Percentiles rank a stretch among this genome's conserved stretches.
phyloP scores from a whole-genome alignment of 2,888 invertebrate genomes.

The Molorchus minor region DNA sequence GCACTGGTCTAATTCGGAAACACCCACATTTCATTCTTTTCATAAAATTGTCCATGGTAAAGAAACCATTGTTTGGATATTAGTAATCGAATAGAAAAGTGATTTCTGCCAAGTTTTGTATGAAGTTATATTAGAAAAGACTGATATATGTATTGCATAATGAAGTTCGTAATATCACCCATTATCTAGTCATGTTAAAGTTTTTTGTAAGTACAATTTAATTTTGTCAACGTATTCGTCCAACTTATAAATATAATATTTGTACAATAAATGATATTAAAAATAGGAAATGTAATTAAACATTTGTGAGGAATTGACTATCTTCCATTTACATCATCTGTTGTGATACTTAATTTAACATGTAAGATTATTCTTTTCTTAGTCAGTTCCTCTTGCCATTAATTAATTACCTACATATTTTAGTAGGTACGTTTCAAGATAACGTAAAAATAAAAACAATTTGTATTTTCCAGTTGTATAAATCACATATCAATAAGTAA shows the following conservation, averaged over 20 bases:
- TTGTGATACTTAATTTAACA: constrained; percentile 18
- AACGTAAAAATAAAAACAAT: constrained; percentile 16
- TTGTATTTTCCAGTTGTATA: constrained; percentile 31
- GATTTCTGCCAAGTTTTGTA: too few relatives aligned
- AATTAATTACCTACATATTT: too few relatives aligned
- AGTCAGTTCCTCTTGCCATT: constrained; percentile 23
- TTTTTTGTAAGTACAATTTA: neutral
- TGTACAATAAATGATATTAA: constrained; percentile 12
- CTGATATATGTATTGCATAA: constrained; percentile 16
- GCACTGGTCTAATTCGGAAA: too few relatives aligned
- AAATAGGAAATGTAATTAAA: constrained; percentile 6
- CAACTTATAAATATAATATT: constrained; percentile 6
- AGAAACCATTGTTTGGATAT: too few relatives aligned
- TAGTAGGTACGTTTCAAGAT: too few relatives aligned
- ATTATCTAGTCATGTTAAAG: constrained; percentile 21
- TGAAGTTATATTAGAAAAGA: constrained; percentile 17
- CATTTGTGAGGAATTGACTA: constrained; percentile 24
- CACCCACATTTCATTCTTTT: too few relatives aligned
- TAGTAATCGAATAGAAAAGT: too few relatives aligned
- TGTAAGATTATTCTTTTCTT: constrained; percentile 10
- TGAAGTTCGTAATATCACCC: constrained; percentile 4
- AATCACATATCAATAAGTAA: constrained; percentile 42
- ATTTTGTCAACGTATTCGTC: constrained; percentile 14
- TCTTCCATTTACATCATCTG: constrained; percentile 20
- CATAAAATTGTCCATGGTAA: too few relatives aligned